phyloP scores from a whole-genome alignment of 1,140 invertebrate species.

The Harpegnathos saltator region DNA sequence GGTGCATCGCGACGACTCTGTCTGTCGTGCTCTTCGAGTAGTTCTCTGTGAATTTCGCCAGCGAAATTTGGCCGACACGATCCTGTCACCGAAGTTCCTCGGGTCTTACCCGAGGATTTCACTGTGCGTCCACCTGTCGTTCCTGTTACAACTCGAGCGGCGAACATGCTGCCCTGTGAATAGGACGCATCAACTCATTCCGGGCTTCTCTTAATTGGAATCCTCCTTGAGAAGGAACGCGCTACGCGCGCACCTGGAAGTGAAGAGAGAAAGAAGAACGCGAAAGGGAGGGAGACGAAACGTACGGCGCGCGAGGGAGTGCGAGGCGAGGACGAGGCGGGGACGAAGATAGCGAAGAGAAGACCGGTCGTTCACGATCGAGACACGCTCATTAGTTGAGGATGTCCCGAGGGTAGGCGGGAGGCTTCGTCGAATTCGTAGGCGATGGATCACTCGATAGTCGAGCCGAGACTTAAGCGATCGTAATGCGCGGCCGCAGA shows the following conservation, averaged over 20 bases:
- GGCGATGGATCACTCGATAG: conserved; percentile 83
- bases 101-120: conserved; percentile 31
- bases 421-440: conserved; percentile 79
- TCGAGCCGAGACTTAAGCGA: conserved; percentile 83
- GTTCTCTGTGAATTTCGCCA: not conserved
- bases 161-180: conserved; percentile 43
- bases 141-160: conserved; percentile 53
- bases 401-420: conserved; percentile 76
- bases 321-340: conserved; percentile 7
- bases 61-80: not conserved
- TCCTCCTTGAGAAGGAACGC: conserved; percentile 66
- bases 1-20: too few species aligned
- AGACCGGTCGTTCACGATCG: conserved; percentile 69
- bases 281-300: not conserved
- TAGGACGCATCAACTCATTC: conserved; percentile 66
- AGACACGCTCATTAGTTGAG: conserved; percentile 79
- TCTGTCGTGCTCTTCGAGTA: too few species aligned
- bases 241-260: conserved; percentile 67
- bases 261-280: conserved; percentile 6
- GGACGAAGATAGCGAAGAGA: conserved; percentile 4
- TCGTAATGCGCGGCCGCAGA: conserved; percentile 80
- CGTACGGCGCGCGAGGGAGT: too few species aligned
- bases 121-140: conserved; percentile 67
- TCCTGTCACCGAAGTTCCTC: conserved; percentile 5
- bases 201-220: conserved; percentile 71